Evolutionary conservation across 1,140 invertebrate genomes (phyloP).

Genomic region (Pachypsylla venusta): DNA sequence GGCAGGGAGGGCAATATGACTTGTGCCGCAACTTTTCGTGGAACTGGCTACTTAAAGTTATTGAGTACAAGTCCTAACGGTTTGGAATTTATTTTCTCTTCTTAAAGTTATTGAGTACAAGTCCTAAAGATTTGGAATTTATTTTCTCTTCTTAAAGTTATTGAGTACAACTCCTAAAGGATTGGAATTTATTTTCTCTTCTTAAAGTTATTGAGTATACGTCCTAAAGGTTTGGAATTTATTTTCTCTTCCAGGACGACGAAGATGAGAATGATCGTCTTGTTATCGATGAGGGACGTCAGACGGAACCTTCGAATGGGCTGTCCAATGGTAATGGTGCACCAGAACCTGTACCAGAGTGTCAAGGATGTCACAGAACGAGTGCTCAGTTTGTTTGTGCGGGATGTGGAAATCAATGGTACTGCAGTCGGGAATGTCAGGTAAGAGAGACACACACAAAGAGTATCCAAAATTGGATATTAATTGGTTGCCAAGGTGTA

Average conservation of each 20-base stretch:
- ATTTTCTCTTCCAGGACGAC: conserved; percentile 42
- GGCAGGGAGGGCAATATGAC: too few species aligned
- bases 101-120: too few species aligned
- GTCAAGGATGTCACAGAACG: conserved; percentile 62
- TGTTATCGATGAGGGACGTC: conserved; percentile 45
- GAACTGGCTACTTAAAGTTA: too few species aligned
- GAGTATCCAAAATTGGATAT: conserved; percentile 8
- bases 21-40: too few species aligned
- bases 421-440: conserved; percentile 76
- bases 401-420: conserved; percentile 77
- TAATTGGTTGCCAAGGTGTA: not conserved
- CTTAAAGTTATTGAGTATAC: too few species aligned
- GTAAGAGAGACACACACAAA: conserved; percentile 33
- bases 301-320: conserved; percentile 30
- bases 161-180: too few species aligned
- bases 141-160: too few species aligned
- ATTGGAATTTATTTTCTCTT: too few species aligned
- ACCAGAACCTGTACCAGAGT: conserved; percentile 48
- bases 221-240: too few species aligned
- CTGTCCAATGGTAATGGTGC: conserved; percentile 25
- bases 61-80: too few species aligned
- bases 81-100: too few species aligned
- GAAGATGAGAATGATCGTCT: conserved; percentile 38
- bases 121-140: too few species aligned
- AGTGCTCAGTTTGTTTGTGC: conserved; percentile 71